A percentile compares a stretch with the other conserved stretches of the same genome.
Evolutionary conservation across 2,113 vertebrate species (phyloP).

Genomic region (Illadopsis cleaveri): DNA sequence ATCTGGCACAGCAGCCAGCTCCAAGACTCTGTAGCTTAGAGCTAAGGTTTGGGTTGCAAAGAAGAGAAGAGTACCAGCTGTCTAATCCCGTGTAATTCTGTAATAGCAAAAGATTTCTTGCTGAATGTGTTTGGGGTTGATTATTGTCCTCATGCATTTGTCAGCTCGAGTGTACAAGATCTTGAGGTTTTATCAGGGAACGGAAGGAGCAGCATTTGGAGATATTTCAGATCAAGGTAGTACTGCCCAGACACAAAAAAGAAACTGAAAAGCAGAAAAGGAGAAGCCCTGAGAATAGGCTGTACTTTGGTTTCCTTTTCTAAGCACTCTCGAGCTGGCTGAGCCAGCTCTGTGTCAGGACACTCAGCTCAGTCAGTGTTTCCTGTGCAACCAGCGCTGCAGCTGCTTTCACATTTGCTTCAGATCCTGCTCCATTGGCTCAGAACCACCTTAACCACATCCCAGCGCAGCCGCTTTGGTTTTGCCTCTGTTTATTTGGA

Average conservation of each 20-base stretch:
- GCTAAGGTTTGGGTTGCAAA: neutral
- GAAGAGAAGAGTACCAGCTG: neutral
- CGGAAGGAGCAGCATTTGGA: neutral
- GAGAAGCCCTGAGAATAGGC: neutral
- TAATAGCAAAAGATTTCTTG: neutral
- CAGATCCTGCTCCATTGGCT: neutral
- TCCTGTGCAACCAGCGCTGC: neutral
- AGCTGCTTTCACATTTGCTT: neutral
- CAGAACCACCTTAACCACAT: neutral
- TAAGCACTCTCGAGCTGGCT: neutral
- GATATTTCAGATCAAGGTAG: neutral
- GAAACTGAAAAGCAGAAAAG: neutral
- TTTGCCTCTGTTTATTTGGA: neutral
- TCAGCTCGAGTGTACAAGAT: neutral
- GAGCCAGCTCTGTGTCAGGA: neutral
- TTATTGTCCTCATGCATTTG: neutral
- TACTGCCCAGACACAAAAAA: neutral
- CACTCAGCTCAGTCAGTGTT: neutral
- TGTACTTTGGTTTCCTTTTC: neutral
- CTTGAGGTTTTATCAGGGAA: neutral
- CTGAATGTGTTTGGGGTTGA: neutral
- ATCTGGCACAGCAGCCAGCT: conserved; percentile 15
- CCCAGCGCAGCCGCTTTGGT: accelerated
- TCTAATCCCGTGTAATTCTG: neutral
- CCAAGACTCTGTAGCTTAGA: neutral